Evolutionary conservation across 2,797 vertebrate species (phyloP), one percentile per base, ranked within the genome.

Genomic region (Melanitta fusca): DNA sequence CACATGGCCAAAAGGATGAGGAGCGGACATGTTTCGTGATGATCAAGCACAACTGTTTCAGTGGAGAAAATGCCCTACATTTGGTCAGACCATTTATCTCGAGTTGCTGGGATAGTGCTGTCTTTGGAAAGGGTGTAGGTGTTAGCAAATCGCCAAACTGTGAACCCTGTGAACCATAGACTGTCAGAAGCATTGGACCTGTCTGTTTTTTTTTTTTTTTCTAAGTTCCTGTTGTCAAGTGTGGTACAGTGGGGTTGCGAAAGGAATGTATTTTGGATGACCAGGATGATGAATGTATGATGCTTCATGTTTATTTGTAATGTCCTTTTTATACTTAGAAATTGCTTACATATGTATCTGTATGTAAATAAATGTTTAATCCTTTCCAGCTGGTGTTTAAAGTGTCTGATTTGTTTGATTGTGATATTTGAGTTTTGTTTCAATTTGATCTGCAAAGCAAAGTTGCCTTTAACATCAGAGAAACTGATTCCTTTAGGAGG

Each of bases 321-420:
- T 36, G 90, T 87, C 75, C 80, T 95, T 97, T 97, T 97, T 77
- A 62, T 97, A 93, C 96, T 95, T 95, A 97, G 97, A 95, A 97
- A 96, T 97, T 95, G 89, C 94, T 97, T 93, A 97, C 91, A 34
- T 92, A 88, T 97, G 94, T 97, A 96, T 95, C 96, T 97, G 95
- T 98, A 97, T 95, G 94, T 98, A 98, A 98, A 98, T 97, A 98
- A 97, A 98, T 85, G 93, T 97, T 97, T 97, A 96, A 94, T 98
- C 90, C 96, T 98, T 96, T 95, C 95, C 96, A 97, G 58, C 85
- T 93, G 54, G 47, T 25, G 38, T 74, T 93, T 39, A 7, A 85
- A 88, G 38, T 65, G 72, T 39, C 79, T 57, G 41, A 36, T 72
- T 87, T 21, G 15, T 47, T 82, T 82, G 39, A 13, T 28, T 75